phyloP scores from a whole-genome alignment of 2,797 vertebrate genomes.

The Alca torda region DNA sequence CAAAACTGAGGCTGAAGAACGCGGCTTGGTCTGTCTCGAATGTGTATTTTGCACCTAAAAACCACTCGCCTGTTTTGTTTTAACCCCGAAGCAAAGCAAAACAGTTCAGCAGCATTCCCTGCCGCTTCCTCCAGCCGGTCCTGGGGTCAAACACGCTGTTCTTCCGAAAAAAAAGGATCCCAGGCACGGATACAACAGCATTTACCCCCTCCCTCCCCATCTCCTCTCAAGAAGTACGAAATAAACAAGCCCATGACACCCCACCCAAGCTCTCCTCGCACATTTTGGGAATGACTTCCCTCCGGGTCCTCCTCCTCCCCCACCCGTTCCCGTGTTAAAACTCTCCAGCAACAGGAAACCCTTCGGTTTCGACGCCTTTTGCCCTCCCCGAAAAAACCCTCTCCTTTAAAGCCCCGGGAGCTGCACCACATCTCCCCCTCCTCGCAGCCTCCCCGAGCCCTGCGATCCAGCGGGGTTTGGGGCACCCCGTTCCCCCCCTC shows the following conservation, averaged over 20 bases:
- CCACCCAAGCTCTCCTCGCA: slow-evolving; percentile 25
- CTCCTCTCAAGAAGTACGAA: not conserved
- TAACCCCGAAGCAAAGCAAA: not conserved
- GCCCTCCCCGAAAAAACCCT: not conserved
- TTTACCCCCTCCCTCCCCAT: not conserved
- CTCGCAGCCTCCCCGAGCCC: not conserved
- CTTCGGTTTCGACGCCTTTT: not conserved
- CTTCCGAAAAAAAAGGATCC: not conserved
- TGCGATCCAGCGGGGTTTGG: not conserved
- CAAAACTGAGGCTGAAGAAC: not conserved
- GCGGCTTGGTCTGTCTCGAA: not conserved
- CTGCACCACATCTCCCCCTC: not conserved
- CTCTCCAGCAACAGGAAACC: not conserved
- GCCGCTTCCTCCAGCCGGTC: not conserved
- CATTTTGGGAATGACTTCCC: slow-evolving; percentile 17
- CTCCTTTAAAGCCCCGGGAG: not conserved
- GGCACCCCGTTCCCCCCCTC: not conserved
- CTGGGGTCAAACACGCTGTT: not conserved
- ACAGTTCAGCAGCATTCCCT: not conserved
- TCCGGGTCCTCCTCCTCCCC: not conserved
- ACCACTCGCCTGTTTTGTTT: not conserved
- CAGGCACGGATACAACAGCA: not conserved
- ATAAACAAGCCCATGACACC: not conserved
- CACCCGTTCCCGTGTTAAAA: not conserved
- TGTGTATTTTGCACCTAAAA: not conserved